Evolutionary conservation across 2,113 vertebrate genomes (phyloP), one percentile per base, ranked within the genome.

Genomic region (Myotis brandtii): DNA sequence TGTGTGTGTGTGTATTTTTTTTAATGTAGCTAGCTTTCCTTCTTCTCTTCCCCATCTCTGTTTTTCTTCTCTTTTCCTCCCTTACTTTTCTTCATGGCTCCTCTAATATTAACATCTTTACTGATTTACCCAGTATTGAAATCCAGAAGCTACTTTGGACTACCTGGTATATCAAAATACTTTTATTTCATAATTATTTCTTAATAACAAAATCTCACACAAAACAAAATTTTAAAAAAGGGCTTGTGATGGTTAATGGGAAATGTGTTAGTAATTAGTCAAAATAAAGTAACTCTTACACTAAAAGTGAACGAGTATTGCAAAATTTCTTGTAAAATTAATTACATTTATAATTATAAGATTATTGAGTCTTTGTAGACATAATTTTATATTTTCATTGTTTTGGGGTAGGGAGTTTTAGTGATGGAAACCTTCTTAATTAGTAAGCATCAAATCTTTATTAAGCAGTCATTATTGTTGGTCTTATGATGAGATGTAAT

Each of bases 401-500:
- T 72, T 86, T 59, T 14, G 11, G 32, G 32, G 2, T 59, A 70
- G 34, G 62, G 34, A 88, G 6, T 75, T 93, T 92, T 86, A 73
- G 25, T 95, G 66, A 66, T 48, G 77, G 72, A 48, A 87, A 56
- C 2, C 13, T 43, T 96, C 46, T 84, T 59, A 70, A 80, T 66
- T 94, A 64, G 34, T 86, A 67, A 93, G 4, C 25, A 70, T 77
- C 11, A 84, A 40, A 76, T 52, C 30, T 89, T n/a, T 93, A 27
- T 73, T 91, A 86, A 85, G 20, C 30, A 93, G 64, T 91, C 34
- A 86, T 77, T 18, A 62, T 79, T 89, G 90, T 84, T 67, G 46
- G 37, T 86, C 62, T 67, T 93, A 67, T 10, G 18, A 48, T 77
- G 40, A 64, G 37, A 27, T 32, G 8, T 54, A 84, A 14, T 95